A percentile compares a stretch with the other conserved stretches of the same genome.
phyloP scores from a whole-genome alignment of 2,113 vertebrate species.

The Cygnus atratus region DNA sequence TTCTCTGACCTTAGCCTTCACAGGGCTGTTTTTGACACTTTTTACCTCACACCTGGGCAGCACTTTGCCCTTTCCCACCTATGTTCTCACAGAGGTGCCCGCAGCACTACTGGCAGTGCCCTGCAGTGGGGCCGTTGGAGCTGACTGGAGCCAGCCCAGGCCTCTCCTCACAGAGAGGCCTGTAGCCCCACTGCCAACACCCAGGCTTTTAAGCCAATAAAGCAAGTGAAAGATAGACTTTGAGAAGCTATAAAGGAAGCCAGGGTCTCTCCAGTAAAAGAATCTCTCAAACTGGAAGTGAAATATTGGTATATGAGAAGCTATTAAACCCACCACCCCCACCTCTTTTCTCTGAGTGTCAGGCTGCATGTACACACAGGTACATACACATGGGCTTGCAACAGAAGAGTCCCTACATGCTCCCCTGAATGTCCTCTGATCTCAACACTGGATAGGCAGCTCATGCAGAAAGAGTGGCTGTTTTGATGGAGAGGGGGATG shows the following conservation, averaged over 20 bases:
- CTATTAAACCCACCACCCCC: too few relatives aligned
- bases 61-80: not conserved
- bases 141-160: not conserved
- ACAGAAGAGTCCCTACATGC: not conserved
- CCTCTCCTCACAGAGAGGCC: not conserved
- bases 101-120: not conserved
- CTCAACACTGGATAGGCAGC: not conserved
- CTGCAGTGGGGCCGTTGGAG: accelerated
- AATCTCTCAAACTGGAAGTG: not conserved
- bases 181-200: not conserved
- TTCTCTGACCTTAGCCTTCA: not conserved
- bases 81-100: accelerated
- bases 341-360: not conserved
- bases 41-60: not conserved
- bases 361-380: accelerated
- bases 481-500: not conserved
- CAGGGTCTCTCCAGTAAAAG: not conserved
- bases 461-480: not conserved
- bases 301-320: not conserved
- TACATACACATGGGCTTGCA: accelerated
- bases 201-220: not conserved
- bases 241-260: not conserved
- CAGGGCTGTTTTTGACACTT: not conserved
- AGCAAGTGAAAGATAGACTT: not conserved
- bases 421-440: accelerated